phyloP scores from a whole-genome alignment of 1,140 invertebrate species.

The Myzus persicae region DNA sequence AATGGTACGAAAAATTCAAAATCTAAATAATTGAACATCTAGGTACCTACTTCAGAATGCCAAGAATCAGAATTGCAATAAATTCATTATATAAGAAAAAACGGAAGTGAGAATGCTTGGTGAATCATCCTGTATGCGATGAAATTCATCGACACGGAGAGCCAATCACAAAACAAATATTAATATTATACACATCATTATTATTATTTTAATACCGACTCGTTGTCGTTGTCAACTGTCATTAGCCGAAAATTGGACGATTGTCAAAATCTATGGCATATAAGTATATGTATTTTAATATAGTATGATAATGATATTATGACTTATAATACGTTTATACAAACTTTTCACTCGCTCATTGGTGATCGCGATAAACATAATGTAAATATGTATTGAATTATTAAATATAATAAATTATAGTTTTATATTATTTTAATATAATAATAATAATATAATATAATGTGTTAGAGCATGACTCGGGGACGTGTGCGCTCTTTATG shows the following conservation, averaged over 20 bases:
- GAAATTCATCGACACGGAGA: neutral
- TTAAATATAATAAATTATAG: neutral
- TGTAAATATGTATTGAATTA: neutral
- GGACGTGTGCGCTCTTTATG: neutral
- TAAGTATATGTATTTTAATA: neutral
- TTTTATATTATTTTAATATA: conserved; percentile 12
- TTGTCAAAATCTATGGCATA: neutral
- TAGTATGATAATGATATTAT: neutral
- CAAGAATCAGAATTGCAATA: no score
- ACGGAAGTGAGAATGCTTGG: neutral
- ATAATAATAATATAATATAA: conserved; percentile 19
- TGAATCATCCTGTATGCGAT: neutral
- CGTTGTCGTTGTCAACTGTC: neutral
- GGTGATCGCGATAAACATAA: neutral
- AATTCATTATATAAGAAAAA: neutral
- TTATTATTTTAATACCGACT: neutral
- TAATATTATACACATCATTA: neutral
- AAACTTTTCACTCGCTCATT: neutral
- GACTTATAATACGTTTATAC: neutral
- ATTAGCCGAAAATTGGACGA: conserved; percentile 26
- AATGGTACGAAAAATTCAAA: no score
- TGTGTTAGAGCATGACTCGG: neutral
- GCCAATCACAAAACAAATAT: neutral
- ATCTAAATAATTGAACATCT: no score
- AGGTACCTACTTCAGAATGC: no score